Conservation (phyloP, 2,797 vertebrate genomes). For the Sarcoramphus papa region DNA sequence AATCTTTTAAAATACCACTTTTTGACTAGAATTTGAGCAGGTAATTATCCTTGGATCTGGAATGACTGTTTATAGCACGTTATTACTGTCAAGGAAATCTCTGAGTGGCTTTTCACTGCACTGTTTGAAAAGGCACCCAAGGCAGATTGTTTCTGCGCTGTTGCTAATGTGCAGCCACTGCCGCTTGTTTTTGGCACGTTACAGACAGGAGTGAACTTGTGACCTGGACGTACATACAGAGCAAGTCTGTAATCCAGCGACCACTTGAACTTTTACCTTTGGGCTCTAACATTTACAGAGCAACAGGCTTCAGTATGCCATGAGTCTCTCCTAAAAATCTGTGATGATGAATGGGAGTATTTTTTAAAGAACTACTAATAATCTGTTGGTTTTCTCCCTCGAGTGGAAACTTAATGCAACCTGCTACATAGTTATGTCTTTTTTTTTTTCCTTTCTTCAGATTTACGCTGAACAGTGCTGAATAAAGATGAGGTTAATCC, state of each 20-base stretch:
- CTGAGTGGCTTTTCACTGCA: background rate
- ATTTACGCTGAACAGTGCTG: background rate
- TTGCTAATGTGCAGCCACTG: background rate
- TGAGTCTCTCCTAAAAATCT: background rate
- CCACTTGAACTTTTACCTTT: slow-evolving; percentile 44
- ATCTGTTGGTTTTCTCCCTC: background rate
- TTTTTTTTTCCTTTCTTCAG: background rate
- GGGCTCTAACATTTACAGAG: background rate
- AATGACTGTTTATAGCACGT: background rate
- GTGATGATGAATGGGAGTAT: background rate
- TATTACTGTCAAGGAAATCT: background rate
- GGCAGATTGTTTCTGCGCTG: background rate
- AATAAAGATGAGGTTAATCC: slow-evolving; percentile 63
- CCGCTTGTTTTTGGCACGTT: background rate
- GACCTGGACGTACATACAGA: background rate
- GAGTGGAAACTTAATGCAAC: slow-evolving; percentile 2
- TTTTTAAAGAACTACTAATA: background rate
- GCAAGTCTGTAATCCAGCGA: background rate
- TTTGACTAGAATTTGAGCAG: background rate
- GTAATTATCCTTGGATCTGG: background rate
- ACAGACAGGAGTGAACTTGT: background rate
- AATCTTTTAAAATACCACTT: background rate
- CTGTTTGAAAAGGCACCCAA: background rate
- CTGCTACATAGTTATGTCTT: background rate
- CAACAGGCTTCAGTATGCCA: background rate